Evolutionary conservation across 1,140 invertebrate species (phyloP).

Genomic region (Leptopilina clavipes): DNA sequence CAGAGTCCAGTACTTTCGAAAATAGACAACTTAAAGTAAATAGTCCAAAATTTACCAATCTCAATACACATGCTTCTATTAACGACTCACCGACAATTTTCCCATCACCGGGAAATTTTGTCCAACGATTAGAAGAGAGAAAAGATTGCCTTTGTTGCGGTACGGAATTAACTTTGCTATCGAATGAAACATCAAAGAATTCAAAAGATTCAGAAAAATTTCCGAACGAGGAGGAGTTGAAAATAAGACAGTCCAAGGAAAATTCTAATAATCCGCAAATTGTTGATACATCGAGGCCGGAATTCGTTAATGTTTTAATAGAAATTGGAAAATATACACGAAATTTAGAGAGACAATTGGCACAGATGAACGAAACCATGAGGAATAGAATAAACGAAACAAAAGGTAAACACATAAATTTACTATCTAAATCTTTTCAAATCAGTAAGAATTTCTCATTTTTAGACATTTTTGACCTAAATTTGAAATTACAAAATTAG

Average conservation of each 20-base stretch:
- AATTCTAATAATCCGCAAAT: neutral
- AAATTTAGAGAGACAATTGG: slow-evolving; percentile 40
- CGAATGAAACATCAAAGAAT: neutral
- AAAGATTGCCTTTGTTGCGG: slow-evolving; percentile 17
- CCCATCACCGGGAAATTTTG: neutral
- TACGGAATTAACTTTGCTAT: neutral
- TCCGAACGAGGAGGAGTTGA: neutral
- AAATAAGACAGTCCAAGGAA: neutral
- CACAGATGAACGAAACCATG: slow-evolving; percentile 16
- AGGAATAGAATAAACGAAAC: neutral
- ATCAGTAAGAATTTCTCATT: too few species aligned
- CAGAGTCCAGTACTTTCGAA: neutral
- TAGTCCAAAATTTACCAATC: neutral
- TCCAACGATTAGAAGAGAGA: neutral
- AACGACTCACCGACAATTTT: neutral
- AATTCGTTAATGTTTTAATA: slow-evolving; percentile 28
- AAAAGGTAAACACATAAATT: neutral
- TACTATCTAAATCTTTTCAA: too few species aligned
- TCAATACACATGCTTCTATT: neutral
- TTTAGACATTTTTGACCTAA: too few species aligned
- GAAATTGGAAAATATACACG: slow-evolving; percentile 41
- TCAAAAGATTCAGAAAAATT: neutral
- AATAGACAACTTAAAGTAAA: neutral
- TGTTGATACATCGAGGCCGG: neutral
- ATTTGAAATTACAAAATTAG: too few species aligned